These are phyloP conservation scores for Nycticryphes semicollaris DNA, from an alignment of 2,113 vertebrate genomes.

Conservation along the genomic window DNA sequence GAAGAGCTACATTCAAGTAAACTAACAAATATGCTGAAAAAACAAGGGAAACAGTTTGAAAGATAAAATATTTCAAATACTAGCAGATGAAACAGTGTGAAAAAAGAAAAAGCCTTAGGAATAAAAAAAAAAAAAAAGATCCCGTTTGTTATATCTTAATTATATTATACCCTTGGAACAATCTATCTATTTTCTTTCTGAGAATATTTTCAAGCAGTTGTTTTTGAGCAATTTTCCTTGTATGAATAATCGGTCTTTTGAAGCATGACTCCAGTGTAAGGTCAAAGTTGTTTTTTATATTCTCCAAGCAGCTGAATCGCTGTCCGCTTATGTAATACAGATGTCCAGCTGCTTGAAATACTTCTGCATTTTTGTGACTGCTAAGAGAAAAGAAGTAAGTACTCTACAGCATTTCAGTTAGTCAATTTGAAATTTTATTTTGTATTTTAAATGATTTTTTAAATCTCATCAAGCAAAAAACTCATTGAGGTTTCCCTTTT, in stretches of 20 bases:
- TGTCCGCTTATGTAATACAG: conserved; percentile 71
- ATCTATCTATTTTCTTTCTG: conserved; percentile 54
- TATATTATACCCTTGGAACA: conserved; percentile 39
- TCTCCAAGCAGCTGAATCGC: conserved; percentile 64
- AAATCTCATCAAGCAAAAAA: neutral
- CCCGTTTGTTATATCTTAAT: conserved; percentile 24
- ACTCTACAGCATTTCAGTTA: neutral
- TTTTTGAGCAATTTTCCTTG: conserved; percentile 42
- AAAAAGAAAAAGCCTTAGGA: neutral
- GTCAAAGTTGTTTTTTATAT: conserved; percentile 71
- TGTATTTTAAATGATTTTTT: neutral
- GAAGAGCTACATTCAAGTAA: neutral
- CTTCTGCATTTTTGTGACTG: conserved; percentile 43
- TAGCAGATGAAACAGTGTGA: conserved; percentile 10
- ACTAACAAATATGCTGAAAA: neutral
- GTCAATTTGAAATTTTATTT: neutral
- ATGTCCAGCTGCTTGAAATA: conserved; percentile 67
- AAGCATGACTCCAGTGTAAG: conserved; percentile 63
- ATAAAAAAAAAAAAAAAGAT: neutral
- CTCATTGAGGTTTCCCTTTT: too few relatives aligned
- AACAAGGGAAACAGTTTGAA: conserved; percentile 16
- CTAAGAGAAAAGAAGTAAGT: conserved; percentile 21
- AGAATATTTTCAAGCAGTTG: conserved; percentile 54
- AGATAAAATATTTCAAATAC: conserved; percentile 32
- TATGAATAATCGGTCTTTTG: conserved; percentile 66